phyloP scores from a whole-genome alignment of 2,797 vertebrate species.

The Anisognathus igniventris region DNA sequence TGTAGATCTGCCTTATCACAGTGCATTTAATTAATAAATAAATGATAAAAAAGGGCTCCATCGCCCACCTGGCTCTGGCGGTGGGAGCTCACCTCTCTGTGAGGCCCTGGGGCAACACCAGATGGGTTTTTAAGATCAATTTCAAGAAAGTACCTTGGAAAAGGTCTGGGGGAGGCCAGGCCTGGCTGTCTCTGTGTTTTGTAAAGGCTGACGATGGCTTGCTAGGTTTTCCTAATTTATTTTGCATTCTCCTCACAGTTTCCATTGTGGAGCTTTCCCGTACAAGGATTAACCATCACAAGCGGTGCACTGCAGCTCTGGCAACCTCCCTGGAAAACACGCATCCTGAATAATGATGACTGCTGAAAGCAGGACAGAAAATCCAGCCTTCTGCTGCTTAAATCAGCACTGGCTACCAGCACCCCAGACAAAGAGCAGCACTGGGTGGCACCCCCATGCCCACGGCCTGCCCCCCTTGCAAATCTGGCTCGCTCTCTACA shows the following conservation, averaged over 20 bases:
- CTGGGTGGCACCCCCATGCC: not conserved
- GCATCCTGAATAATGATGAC: conserved; percentile 47
- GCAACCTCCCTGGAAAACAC: conserved; percentile 45
- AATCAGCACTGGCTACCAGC: not conserved
- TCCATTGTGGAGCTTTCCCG: conserved; percentile 29
- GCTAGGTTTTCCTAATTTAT: conserved; percentile 47
- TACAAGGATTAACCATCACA: conserved; percentile 1
- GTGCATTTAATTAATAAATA: conserved; percentile 24
- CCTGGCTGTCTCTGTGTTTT: not conserved
- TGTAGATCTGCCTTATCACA: not conserved
- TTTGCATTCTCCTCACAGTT: conserved; percentile 29
- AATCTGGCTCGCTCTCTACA: accelerated
- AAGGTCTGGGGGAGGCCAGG: not conserved
- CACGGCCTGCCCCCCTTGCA: not conserved
- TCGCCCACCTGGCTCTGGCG: not conserved
- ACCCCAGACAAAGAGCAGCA: not conserved
- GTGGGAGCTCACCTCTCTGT: not conserved
- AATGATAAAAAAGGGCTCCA: not conserved
- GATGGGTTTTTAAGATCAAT: not conserved
- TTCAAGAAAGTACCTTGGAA: conserved; percentile 7
- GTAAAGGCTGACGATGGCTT: not conserved
- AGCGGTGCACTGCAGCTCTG: conserved; percentile 52
- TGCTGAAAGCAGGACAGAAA: conserved; percentile 24
- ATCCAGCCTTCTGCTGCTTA: not conserved
- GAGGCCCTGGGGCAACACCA: not conserved